phyloP scores from a whole-genome alignment of 2,888 invertebrate genomes.

The Apotomis turbidana region DNA sequence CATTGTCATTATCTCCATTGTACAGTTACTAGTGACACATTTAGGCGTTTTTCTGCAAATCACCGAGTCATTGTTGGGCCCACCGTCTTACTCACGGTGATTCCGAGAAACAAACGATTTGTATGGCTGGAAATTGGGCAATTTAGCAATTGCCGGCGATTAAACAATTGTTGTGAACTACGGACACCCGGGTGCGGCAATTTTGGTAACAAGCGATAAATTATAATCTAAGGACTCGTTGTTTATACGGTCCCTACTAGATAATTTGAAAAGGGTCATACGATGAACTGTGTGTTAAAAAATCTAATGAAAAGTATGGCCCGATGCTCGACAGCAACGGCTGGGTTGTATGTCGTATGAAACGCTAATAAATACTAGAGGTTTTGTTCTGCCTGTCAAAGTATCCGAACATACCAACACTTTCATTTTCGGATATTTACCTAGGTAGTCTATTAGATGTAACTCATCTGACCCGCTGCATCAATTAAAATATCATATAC shows the following conservation, averaged over 20 bases:
- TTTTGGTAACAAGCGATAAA: conserved; percentile 45
- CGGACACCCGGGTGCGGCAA: conserved; percentile 49
- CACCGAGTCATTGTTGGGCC: conserved; percentile 47
- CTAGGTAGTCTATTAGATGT: too few species aligned
- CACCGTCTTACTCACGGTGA: conserved; percentile 51
- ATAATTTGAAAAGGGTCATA: not conserved
- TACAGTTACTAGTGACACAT: conserved; percentile 51
- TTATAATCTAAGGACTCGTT: conserved; percentile 17
- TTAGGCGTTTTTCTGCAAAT: conserved; percentile 42
- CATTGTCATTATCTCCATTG: conserved; percentile 43
- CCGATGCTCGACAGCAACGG: too few species aligned
- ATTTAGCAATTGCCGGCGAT: conserved; percentile 63
- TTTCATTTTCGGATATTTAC: too few species aligned
- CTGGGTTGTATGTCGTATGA: too few species aligned
- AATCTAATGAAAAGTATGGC: not conserved
- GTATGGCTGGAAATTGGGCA: conserved; percentile 54
- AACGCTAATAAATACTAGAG: too few species aligned
- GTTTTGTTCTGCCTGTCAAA: too few species aligned
- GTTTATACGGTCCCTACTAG: not conserved
- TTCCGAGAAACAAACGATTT: conserved; percentile 56
- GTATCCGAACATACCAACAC: too few species aligned
- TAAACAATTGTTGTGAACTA: conserved; percentile 64
- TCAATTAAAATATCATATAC: too few species aligned
- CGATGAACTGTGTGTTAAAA: not conserved
- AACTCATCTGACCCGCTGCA: too few species aligned